Percentiles rank a stretch among this genome's conserved stretches.
These are phyloP conservation scores for Hoplostethus atlanticus DNA, from an alignment of 2,797 vertebrate species.

Conservation along the genomic window DNA sequence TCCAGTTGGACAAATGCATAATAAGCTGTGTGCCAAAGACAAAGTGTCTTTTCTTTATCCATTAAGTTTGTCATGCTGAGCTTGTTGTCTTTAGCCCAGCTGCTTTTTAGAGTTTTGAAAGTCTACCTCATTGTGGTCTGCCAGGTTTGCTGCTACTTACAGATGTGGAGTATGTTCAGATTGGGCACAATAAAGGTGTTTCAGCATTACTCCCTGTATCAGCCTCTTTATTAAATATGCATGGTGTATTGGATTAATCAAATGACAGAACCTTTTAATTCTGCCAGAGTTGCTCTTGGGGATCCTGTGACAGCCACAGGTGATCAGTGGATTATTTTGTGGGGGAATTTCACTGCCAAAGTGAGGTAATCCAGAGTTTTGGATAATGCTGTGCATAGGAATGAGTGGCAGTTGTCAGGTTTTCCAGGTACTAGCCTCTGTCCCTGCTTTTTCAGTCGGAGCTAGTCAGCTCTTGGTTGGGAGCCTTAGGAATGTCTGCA, in stretches of 20 bases:
- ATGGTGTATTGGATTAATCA: not conserved
- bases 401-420: no score
- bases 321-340: no score
- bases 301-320: not conserved
- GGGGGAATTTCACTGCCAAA: no score
- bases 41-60: slow-evolving; percentile 84
- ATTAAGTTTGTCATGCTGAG: slow-evolving; percentile 89
- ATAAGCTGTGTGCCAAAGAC: slow-evolving; percentile 98
- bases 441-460: no score
- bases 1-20: slow-evolving; percentile 83
- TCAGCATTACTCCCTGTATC: slow-evolving; percentile 87
- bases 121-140: slow-evolving; percentile 99
- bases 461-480: no score
- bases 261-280: not conserved
- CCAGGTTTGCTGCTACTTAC: slow-evolving; percentile 95
- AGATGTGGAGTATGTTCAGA: slow-evolving; percentile 96
- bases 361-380: no score
- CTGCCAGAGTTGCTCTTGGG: not conserved
- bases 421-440: no score
- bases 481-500: no score
- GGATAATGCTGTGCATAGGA: no score
- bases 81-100: slow-evolving; percentile 92
- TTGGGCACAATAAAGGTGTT: slow-evolving; percentile 99
- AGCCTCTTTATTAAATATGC: slow-evolving; percentile 19
- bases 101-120: slow-evolving; percentile 98